Base-by-base conservation (phyloP, 2,113 vertebrate species). In the Cricetomys ansorgei region DNA sequence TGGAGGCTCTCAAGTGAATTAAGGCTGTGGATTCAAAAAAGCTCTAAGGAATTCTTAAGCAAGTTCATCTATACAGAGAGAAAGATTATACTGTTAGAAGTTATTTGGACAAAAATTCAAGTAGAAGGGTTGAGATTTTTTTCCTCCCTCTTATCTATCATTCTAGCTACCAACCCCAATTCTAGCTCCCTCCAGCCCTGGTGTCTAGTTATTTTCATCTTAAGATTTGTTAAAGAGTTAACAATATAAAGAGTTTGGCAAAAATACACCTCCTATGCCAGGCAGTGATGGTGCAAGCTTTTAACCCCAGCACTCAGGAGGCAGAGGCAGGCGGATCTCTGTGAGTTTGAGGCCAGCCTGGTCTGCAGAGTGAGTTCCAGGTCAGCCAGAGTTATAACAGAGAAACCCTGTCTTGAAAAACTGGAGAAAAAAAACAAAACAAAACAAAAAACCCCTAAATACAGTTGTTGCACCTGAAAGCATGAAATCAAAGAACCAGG, bases 181-280 rank as follows among this genome's bases (percentile, higher is more conserved):
- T n/a, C n/a, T n/a, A n/a, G n/a, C n/a, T n/a, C 17, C 1, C 50
- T 43, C 2, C 27, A 11, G 0, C 4, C 17, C 23, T 25, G 91
- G 86, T 37, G 57, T 17, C 76, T 87, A 23, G 57, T 83, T 93
- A 89, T 50, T 83, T 94, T 90, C 25, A 92, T n/a, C 55, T 57
- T 57, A 50, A 81, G 45, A 43, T 67, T 34, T 55, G 4, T 88
- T 81, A 40, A 92, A 77, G 40, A 88, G 53, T 65, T 67, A 48
- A 93, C 11, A 87, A 76, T 17, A 40, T 73, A 88, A 53, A 75
- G 7, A 69, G 12, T 59, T 43, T 86, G 45, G 37, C 69, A 88
- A 89, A 95, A 77, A 57, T 9, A 16, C 37, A 88, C 6, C 3
- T 93, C 5, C 57, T n/a, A n/a, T n/a, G n/a, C n/a, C n/a, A n/a